Percentiles rank a stretch among this genome's conserved stretches.
Conservation (phyloP, 2,113 vertebrate genomes). For the Crotalus horridus region DNA sequence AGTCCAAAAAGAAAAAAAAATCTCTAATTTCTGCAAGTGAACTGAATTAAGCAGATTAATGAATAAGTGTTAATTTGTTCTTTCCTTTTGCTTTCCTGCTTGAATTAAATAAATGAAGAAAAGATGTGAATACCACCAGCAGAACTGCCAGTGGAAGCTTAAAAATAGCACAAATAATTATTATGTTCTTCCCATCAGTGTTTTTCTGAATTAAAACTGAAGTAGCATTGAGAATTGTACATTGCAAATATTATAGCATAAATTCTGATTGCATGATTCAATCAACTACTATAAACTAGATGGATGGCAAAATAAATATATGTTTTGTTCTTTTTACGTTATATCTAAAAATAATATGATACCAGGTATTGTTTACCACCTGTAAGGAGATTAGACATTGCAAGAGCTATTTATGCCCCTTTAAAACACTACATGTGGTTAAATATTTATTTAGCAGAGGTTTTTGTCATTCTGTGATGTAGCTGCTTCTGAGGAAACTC, state of each 20-base stretch:
- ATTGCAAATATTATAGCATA: not conserved
- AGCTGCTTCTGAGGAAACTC: conserved; percentile 34
- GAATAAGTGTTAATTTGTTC: not conserved
- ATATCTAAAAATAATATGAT: not conserved
- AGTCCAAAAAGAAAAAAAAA: not conserved
- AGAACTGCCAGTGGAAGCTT: not conserved
- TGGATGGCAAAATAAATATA: not conserved
- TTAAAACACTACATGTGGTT: conserved; percentile 57
- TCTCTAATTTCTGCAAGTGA: not conserved
- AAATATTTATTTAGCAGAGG: conserved; percentile 60
- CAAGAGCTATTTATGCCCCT: conserved; percentile 42
- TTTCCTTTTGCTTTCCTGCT: not conserved
- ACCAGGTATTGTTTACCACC: conserved; percentile 23
- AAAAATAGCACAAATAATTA: not conserved
- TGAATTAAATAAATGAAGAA: not conserved
- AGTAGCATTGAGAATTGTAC: no score
- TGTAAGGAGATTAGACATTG: conserved; percentile 29
- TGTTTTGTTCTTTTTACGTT: not conserved
- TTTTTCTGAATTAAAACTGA: not conserved
- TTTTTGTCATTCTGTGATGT: conserved; percentile 25
- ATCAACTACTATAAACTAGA: not conserved
- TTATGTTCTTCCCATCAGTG: not conserved
- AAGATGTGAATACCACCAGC: not conserved
- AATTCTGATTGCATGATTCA: not conserved
- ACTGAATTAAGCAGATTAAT: not conserved